Conservation (phyloP, 2,888 invertebrate species). For the Platypus cylindrus region DNA sequence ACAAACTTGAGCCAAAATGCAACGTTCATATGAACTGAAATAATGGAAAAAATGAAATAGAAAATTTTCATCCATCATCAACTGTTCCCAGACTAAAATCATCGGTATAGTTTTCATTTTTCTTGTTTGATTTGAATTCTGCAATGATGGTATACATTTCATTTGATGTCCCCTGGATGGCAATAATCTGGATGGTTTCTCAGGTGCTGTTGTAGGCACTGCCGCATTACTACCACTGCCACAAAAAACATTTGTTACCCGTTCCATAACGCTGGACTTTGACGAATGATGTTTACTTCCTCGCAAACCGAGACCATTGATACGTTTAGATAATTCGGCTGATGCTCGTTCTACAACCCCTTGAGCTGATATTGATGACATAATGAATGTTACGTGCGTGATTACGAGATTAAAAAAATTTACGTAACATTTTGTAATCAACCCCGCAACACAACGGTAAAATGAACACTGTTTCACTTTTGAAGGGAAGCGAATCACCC, state of each 20-base stretch:
- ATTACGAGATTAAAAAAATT: slow-evolving; percentile 6
- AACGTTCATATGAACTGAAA: slow-evolving; percentile 57
- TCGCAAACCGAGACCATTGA: slow-evolving; percentile 56
- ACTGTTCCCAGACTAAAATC: slow-evolving; percentile 56
- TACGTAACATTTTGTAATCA: slow-evolving; percentile 4
- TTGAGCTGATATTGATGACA: slow-evolving; percentile 39
- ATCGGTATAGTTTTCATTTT: slow-evolving; percentile 40
- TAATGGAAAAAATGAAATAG: slow-evolving; percentile 67
- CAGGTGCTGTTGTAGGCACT: slow-evolving; percentile 32
- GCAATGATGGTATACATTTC: slow-evolving; percentile 4
- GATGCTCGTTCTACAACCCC: slow-evolving; percentile 86
- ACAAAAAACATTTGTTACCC: slow-evolving; percentile 77
- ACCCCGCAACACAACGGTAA: slow-evolving; percentile 2
- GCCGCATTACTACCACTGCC: slow-evolving; percentile 46
- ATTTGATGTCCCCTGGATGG: slow-evolving; percentile 21
- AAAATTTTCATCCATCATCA: slow-evolving; percentile 75
- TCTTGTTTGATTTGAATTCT: slow-evolving; percentile 18
- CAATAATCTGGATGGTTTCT: slow-evolving; percentile 38
- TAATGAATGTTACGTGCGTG: slow-evolving; percentile 7
- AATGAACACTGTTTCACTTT: slow-evolving; percentile 6
- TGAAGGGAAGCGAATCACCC: slow-evolving; percentile 7
- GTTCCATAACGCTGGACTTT: slow-evolving; percentile 65
- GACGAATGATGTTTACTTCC: slow-evolving; percentile 34
- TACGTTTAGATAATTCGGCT: slow-evolving; percentile 78
- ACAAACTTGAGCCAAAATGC: slow-evolving; percentile 73